Conservation (phyloP, 2,797 vertebrate species). For the Chiloscyllium punctatum region DNA sequence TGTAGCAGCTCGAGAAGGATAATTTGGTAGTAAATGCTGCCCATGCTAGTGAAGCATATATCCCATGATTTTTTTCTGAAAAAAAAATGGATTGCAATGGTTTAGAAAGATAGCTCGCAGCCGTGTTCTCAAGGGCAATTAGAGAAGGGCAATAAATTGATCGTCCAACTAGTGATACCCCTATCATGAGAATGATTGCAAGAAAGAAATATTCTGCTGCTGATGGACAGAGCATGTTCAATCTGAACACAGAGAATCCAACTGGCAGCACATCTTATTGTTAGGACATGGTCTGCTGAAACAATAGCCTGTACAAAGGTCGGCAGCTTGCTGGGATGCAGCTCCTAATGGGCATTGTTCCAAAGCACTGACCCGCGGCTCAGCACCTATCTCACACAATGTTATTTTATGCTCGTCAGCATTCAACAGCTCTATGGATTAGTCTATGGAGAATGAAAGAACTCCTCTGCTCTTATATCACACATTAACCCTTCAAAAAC, state of each 20-base stretch:
- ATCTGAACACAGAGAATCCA: neutral
- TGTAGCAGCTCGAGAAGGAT: neutral
- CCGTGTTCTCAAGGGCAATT: neutral
- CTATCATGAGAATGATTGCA: neutral
- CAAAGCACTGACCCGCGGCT: slow-evolving; percentile 40
- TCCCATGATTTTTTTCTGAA: too few species aligned
- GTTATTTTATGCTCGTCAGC: slow-evolving; percentile 3
- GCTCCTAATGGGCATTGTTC: slow-evolving; percentile 49
- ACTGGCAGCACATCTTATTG: neutral
- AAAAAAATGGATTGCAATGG: neutral
- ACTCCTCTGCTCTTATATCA: neutral
- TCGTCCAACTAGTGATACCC: neutral
- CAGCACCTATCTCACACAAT: slow-evolving; percentile 48
- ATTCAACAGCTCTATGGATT: neutral
- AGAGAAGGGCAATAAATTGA: neutral
- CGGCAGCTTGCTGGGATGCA: neutral
- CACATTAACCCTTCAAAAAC: neutral
- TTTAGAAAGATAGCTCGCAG: neutral
- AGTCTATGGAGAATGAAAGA: neutral
- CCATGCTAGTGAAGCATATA: too few species aligned
- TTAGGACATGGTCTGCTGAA: neutral
- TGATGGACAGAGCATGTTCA: neutral
- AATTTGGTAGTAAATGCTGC: too few species aligned
- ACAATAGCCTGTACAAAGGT: neutral
- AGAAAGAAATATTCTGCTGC: neutral